Conservation (phyloP, 2,113 vertebrate species). For the Catharus minimus region DNA sequence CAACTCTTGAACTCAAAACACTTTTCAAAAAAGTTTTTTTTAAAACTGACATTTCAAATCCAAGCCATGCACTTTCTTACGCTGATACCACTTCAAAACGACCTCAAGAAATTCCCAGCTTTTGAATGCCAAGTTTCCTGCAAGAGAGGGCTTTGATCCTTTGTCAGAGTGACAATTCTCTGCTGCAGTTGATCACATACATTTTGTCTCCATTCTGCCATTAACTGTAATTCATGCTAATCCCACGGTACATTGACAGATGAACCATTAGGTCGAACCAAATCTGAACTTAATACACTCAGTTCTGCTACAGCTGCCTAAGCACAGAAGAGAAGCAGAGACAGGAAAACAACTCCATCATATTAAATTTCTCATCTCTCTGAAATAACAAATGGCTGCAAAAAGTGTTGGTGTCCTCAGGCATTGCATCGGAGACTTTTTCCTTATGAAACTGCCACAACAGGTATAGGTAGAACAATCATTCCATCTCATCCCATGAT, state of each 20-base stretch:
- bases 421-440: rapidly evolving
- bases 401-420: not conserved
- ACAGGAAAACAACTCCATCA: not conserved
- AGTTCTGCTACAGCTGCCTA: not conserved
- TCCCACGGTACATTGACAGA: rapidly evolving
- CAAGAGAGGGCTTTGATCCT: not conserved
- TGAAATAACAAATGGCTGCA: not conserved
- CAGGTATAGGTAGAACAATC: not conserved
- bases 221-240: not conserved
- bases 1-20: not conserved
- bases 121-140: not conserved
- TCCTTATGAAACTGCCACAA: not conserved
- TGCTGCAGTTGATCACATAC: not conserved
- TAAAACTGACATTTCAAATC: not conserved
- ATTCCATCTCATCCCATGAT: not conserved
- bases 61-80: not conserved
- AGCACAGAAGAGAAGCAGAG: not conserved
- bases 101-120: not conserved
- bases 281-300: not conserved
- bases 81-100: rapidly evolving
- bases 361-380: not conserved
- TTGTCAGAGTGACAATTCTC: not conserved
- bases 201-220: not conserved
- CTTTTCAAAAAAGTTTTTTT: not conserved
- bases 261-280: not conserved